phyloP scores from a whole-genome alignment of 2,797 vertebrate genomes.

The Gobio occitaniae region DNA sequence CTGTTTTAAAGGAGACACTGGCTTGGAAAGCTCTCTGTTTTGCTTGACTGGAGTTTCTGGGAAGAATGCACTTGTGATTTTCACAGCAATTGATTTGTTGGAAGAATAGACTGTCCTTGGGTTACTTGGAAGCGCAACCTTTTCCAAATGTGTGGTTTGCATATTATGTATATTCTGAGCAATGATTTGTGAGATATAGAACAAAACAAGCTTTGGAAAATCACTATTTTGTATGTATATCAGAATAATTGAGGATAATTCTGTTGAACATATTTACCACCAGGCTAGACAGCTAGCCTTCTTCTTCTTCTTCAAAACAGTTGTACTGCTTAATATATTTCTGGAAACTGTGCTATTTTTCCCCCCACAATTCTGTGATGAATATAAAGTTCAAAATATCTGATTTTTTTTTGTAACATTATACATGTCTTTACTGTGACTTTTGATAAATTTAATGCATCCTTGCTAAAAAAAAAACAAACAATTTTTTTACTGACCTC shows the following conservation, averaged over 20 bases:
- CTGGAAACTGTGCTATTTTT: neutral
- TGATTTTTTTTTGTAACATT: neutral
- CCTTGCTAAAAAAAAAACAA: neutral
- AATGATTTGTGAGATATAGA: neutral
- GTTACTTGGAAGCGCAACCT: neutral
- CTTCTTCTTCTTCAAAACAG: too few species aligned
- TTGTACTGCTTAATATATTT: neutral
- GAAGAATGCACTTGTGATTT: conserved; percentile 15
- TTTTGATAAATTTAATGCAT: neutral
- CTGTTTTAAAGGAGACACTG: conserved; percentile 3
- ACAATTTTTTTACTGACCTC: neutral
- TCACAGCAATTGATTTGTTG: neutral
- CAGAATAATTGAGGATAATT: neutral
- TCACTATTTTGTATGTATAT: neutral
- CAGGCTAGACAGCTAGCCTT: too few species aligned
- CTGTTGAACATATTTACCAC: neutral
- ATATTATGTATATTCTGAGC: neutral
- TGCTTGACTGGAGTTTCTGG: conserved; percentile 28
- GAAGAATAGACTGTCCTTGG: neutral
- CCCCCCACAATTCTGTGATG: neutral
- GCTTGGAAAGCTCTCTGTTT: neutral
- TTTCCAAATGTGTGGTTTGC: neutral
- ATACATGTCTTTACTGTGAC: neutral
- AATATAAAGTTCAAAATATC: neutral
- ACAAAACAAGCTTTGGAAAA: neutral